Percentiles rank a stretch among this genome's conserved stretches.
phyloP scores from a whole-genome alignment of 1,140 invertebrate species.

The Drosophila novamexicana region DNA sequence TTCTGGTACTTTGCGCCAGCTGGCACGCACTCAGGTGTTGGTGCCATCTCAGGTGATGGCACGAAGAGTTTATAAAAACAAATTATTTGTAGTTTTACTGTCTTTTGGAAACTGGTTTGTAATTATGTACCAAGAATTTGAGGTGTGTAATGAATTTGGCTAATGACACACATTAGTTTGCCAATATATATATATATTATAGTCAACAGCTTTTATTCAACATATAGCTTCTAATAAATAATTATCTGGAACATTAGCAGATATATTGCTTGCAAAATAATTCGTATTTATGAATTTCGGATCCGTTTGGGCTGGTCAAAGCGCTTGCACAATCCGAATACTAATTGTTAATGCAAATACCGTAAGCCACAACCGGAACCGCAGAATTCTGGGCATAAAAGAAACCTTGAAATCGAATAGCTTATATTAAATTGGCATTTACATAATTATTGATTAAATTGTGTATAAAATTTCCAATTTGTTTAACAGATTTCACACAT shows the following conservation, averaged over 20 bases:
- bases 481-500: conserved; percentile 12
- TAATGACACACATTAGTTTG: background rate
- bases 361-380: conserved; percentile 19
- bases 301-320: background rate
- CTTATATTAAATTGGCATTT: background rate
- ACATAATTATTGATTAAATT: conserved; percentile 5
- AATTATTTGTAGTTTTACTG: background rate
- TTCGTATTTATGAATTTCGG: background rate
- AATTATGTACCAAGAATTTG: conserved; percentile 8
- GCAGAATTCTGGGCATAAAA: conserved; percentile 5
- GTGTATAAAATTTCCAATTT: conserved; percentile 1
- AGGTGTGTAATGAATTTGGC: background rate
- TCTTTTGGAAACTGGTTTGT: conserved; percentile 31
- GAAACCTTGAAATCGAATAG: conserved; percentile 1
- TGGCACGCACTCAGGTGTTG: conserved; percentile 23
- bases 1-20: conserved; percentile 19
- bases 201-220: too few species aligned
- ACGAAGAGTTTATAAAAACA: conserved; percentile 11
- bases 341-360: conserved; percentile 28
- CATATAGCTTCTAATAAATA: too few species aligned
- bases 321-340: conserved; percentile 15
- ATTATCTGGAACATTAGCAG: too few species aligned
- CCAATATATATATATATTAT: too few species aligned
- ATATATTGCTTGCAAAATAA: background rate
- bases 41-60: background rate